These are phyloP conservation scores for Tautogolabrus adspersus DNA, from an alignment of 2,113 vertebrate genomes.

Conservation along the genomic window DNA sequence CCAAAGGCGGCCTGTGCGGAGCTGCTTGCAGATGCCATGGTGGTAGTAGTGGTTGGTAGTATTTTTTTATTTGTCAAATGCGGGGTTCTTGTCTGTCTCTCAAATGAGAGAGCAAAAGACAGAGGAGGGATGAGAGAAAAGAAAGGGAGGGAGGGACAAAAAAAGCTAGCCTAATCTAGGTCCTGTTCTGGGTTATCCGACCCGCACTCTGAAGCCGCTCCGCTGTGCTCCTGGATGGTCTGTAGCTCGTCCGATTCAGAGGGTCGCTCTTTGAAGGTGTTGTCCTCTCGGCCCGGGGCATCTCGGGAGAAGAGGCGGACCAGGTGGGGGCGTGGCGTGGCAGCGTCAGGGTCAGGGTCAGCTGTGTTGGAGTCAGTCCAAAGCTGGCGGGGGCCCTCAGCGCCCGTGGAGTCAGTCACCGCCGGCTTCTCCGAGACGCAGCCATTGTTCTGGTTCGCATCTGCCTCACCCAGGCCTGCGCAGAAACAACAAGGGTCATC, in stretches of 20 bases:
- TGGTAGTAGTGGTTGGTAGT: constrained; percentile 74
- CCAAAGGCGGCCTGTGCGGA: constrained; percentile 90
- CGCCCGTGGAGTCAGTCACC: constrained; percentile 94
- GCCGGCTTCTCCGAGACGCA: constrained; percentile 88
- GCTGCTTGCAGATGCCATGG: constrained; percentile 94
- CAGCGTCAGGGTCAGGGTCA: constrained; percentile 88
- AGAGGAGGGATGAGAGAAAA: constrained; percentile 56
- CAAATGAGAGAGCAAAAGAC: constrained; percentile 60
- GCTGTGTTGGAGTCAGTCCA: constrained; percentile 89
- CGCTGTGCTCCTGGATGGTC: constrained; percentile 96
- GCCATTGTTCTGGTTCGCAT: constrained; percentile 97
- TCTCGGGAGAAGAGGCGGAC: constrained; percentile 99
- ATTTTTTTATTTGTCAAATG: constrained; percentile 71
- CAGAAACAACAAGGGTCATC: constrained; percentile 93
- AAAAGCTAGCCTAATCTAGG: constrained; percentile 77
- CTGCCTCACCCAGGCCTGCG: constrained; percentile 92
- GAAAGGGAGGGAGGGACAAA: constrained; percentile 48
- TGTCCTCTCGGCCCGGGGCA: constrained; percentile 98
- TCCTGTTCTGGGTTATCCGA: constrained; percentile 91
- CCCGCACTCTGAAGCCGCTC: constrained; percentile 87
- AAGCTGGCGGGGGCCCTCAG: constrained; percentile 88
- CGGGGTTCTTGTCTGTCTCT: constrained; percentile 61
- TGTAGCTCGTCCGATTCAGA: constrained; percentile 98
- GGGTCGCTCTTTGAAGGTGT: constrained; percentile 99
- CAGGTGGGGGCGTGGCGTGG: constrained; percentile 94